Percentiles rank a stretch among this genome's conserved stretches.
Evolutionary conservation across 1,140 invertebrate genomes (phyloP).

Genomic region (Diabrotica virgifera): DNA sequence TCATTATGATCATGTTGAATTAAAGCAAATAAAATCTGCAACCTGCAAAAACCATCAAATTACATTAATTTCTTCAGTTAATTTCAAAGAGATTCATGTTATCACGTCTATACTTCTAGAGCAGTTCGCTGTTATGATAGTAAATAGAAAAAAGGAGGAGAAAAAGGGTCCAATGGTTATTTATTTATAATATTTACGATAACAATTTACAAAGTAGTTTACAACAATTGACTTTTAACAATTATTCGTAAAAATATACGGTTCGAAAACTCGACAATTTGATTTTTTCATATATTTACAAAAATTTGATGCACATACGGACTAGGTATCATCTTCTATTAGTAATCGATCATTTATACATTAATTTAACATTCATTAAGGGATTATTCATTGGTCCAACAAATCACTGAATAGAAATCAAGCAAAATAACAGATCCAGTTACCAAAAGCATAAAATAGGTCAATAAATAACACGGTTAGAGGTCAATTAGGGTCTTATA

Average conservation of each 20-base stretch:
- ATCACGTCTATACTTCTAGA: too few species aligned
- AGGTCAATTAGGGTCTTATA: too few species aligned
- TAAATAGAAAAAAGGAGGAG: too few species aligned
- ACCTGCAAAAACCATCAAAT: too few species aligned
- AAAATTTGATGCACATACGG: constrained; percentile 27
- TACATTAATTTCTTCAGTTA: too few species aligned
- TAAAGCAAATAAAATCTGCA: too few species aligned
- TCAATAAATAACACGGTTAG: too few species aligned
- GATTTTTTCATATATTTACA: constrained; percentile 9
- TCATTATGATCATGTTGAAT: too few species aligned
- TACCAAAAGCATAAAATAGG: too few species aligned
- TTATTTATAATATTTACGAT: constrained; percentile 13
- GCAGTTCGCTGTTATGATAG: too few species aligned
- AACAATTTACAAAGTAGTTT: constrained; percentile 27
- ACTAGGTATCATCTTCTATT: constrained; percentile 27
- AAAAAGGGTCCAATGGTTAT: not conserved
- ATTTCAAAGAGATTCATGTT: too few species aligned
- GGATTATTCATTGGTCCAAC: constrained; percentile 39
- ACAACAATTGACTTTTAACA: constrained; percentile 25
- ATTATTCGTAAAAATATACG: constrained; percentile 26
- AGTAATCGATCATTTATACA: constrained; percentile 13
- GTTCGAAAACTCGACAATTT: constrained; percentile 14
- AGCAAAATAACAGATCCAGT: constrained; percentile 5
- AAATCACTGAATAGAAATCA: constrained; percentile 34
- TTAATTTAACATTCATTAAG: constrained; percentile 28